phyloP scores from a whole-genome alignment of 2,888 invertebrate species.

The Diarsia brunnea region DNA sequence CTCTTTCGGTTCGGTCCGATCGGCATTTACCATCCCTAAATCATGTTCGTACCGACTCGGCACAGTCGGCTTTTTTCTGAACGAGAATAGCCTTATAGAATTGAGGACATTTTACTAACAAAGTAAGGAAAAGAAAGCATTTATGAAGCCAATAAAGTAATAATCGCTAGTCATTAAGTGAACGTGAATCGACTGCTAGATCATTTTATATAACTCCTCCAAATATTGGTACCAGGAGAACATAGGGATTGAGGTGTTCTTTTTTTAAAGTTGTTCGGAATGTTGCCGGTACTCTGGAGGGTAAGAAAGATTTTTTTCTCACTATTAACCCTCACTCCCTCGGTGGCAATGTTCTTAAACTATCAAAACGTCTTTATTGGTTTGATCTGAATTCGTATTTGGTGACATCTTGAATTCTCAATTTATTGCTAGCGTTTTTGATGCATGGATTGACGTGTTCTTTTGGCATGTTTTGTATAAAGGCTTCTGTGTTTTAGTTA shows the following conservation, averaged over 20 bases:
- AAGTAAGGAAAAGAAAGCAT: slow-evolving; percentile 1
- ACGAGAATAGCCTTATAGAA: not conserved
- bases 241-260: slow-evolving; percentile 3
- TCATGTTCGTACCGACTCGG: not conserved
- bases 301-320: not conserved
- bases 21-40: not conserved
- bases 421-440: not conserved
- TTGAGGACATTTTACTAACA: not conserved
- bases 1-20: not conserved
- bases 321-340: not conserved
- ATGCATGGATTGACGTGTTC: not conserved
- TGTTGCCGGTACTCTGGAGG: not conserved
- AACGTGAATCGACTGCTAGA: slow-evolving; percentile 28
- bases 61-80: not conserved
- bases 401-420: not conserved
- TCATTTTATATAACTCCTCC: slow-evolving; percentile 10
- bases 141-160: slow-evolving; percentile 47
- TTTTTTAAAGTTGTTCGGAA: slow-evolving; percentile 15
- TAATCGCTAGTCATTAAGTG: slow-evolving; percentile 34
- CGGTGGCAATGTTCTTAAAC: not conserved
- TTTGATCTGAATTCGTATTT: not conserved
- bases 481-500: not conserved
- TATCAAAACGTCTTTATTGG: not conserved
- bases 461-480: not conserved
- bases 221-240: not conserved